These are phyloP conservation scores for Peromyscus maniculatus DNA, from an alignment of 2,113 vertebrate species.

Conservation along the genomic window DNA sequence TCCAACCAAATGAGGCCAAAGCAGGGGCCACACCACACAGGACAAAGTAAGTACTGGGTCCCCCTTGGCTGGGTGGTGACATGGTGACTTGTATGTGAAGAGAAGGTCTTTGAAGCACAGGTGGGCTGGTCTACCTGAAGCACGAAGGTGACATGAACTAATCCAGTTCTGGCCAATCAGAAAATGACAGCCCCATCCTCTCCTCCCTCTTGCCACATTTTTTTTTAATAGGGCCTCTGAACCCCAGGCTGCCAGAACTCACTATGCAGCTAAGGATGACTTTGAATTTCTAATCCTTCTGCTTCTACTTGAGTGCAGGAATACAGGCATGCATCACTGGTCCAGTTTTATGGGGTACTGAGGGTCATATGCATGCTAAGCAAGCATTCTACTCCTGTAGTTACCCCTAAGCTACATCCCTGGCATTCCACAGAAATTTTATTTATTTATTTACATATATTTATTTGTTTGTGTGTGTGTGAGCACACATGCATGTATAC, in stretches of 20 bases:
- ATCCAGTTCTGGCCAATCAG: background rate
- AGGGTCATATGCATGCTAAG: background rate
- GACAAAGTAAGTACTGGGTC: background rate
- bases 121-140: background rate
- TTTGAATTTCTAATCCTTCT: background rate
- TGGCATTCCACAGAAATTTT: background rate
- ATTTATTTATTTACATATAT: background rate
- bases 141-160: background rate
- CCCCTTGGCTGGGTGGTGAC: background rate
- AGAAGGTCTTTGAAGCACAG: background rate
- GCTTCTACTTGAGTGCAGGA: background rate
- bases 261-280: background rate
- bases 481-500: too few species aligned
- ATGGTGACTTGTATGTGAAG: background rate
- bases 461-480: background rate
- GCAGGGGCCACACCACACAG: background rate
- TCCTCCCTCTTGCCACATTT: background rate
- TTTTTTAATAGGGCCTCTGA: background rate
- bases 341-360: background rate
- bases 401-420: background rate
- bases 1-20: background rate
- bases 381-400: background rate
- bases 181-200: background rate
- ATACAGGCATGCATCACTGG: background rate
- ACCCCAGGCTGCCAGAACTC: background rate